Evolutionary conservation across 1,140 invertebrate genomes (phyloP), one percentile per base, ranked within the genome.

Genomic region (Solen grandis): DNA sequence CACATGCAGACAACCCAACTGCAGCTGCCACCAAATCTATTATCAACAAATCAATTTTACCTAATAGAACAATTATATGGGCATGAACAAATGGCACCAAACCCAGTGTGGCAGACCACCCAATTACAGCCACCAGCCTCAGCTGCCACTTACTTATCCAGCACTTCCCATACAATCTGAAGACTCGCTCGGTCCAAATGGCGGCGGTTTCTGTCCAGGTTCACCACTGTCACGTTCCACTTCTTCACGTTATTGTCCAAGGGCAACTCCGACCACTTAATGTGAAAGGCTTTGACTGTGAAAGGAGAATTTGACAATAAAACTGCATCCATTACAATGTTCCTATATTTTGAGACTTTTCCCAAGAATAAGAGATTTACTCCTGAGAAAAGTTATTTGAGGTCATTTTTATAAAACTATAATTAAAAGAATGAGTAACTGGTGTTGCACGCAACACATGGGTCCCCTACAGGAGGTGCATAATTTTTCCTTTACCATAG

Each of bases 191-290:
- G 94, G 93, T 99, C 99, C 84, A 99, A 95, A 95, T 99, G 98
- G 41, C 99, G 93, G 93, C 98, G 98, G 60, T 96, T 96, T 88
- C 97, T 94, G 65, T 97, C 98, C 5, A 99, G 93, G 91, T 97
- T 95, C 57, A 99, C 95, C 19, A 99, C 95, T 31, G 96, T 96
- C 0, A 99, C 99, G 31, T 97, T 96, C 99, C 99, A 99, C 85
- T 97, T 96, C 31, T 95, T 95, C 46, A 99, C 97, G 92, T 99
- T 99, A 10, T 95, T 92, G 91, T 99, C 98, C 83, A 99, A 85
- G 88, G 96, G 96, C 94, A 99, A 96, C 92, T 99, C 98, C 88
- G 98, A 96, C 92, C 96, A 99, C 93, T 99, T 99, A 84, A 99
- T 93, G 92, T 99, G 99, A 93, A 99, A 99, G 50, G 97, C 99